Conservation (phyloP, 2,888 invertebrate genomes). For the Drosophila tanythrix region DNA sequence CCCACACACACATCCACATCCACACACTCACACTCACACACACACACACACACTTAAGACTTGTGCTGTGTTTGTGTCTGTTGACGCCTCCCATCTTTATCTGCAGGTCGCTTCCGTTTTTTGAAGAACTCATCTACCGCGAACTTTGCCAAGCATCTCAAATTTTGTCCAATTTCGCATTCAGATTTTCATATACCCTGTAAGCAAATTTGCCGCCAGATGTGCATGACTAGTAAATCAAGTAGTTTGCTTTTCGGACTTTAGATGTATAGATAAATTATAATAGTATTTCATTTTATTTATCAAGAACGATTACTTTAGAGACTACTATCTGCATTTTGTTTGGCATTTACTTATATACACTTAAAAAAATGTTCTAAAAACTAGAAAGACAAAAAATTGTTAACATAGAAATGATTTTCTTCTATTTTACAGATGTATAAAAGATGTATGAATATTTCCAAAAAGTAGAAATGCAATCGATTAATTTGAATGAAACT, state of each 20-base stretch:
- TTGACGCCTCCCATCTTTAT: constrained; percentile 66
- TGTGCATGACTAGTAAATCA: neutral
- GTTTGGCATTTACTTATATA: neutral
- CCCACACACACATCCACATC: constrained; percentile 58
- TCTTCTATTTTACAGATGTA: neutral
- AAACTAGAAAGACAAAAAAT: neutral
- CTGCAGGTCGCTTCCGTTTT: constrained; percentile 71
- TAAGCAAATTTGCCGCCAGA: neutral
- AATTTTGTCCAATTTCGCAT: constrained; percentile 50
- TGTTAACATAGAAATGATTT: neutral
- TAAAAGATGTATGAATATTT: neutral
- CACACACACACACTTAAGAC: constrained; percentile 14
- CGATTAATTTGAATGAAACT: neutral
- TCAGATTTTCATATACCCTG: constrained; percentile 42
- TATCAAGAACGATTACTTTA: neutral
- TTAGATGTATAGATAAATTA: neutral
- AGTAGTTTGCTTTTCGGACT: neutral
- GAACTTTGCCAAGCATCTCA: constrained; percentile 38
- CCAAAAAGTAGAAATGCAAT: neutral
- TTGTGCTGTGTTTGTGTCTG: constrained; percentile 52
- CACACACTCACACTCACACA: constrained; percentile 2
- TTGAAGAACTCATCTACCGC: constrained; percentile 60
- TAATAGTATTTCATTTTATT: neutral
- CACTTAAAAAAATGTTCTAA: neutral
- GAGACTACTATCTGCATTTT: neutral